Evolutionary conservation across 2,888 invertebrate species (phyloP).

Genomic region (Parnassius apollo): DNA sequence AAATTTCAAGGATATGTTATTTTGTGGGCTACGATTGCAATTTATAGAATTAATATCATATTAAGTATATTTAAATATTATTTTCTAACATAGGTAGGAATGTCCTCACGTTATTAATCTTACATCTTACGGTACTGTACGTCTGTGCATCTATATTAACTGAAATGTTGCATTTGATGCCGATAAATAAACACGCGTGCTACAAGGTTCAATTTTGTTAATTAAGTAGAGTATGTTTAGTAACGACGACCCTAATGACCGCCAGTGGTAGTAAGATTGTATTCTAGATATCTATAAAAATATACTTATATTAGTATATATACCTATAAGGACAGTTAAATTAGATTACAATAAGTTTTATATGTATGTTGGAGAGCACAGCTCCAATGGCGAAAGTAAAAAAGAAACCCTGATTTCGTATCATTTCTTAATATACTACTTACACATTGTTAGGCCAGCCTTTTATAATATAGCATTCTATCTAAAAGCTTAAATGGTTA

Average conservation of each 20-base stretch:
- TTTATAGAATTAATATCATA: background rate
- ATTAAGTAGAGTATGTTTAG: background rate
- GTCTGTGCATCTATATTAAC: background rate
- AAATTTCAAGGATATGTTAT: slow-evolving; percentile 4
- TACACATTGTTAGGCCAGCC: slow-evolving; percentile 11
- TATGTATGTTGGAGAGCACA: slow-evolving; percentile 1
- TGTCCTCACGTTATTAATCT: too few relatives aligned
- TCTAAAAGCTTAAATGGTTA: slow-evolving; percentile 5
- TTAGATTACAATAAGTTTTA: background rate
- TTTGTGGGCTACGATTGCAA: background rate
- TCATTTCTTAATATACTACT: slow-evolving; percentile 4
- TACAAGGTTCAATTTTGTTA: background rate
- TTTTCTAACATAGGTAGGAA: too few relatives aligned
- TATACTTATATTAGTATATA: background rate
- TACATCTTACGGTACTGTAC: too few relatives aligned
- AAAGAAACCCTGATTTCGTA: slow-evolving; percentile 10
- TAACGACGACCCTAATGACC: background rate
- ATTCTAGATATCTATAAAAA: background rate
- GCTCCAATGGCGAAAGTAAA: background rate
- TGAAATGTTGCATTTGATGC: background rate
- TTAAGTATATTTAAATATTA: background rate
- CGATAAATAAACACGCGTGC: background rate
- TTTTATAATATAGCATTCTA: slow-evolving; percentile 1
- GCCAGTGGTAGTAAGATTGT: background rate
- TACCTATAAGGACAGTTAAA: background rate